phyloP scores from a whole-genome alignment of 2,113 vertebrate genomes.

The Ia io region DNA sequence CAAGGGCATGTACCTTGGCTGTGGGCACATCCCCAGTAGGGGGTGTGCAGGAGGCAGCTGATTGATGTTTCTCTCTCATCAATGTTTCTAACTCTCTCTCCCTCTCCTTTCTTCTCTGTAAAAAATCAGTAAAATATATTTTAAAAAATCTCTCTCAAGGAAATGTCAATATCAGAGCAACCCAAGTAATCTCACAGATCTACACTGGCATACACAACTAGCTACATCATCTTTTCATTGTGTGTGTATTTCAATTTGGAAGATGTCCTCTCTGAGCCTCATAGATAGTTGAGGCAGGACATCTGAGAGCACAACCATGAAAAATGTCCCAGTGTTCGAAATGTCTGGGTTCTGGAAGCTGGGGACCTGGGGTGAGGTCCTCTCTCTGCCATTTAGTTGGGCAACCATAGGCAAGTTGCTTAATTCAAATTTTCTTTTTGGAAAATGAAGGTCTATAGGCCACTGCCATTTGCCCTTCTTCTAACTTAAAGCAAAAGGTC shows the following conservation, averaged over 20 bases:
- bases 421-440: not conserved
- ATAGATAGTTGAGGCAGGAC: not conserved
- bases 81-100: too few species aligned
- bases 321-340: not conserved
- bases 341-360: not conserved
- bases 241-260: not conserved
- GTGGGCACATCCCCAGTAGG: too few species aligned
- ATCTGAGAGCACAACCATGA: not conserved
- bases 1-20: too few species aligned
- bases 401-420: not conserved
- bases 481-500: not conserved
- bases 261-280: not conserved
- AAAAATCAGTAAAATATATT: too few species aligned
- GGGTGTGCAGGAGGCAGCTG: too few species aligned
- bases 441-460: not conserved
- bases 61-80: too few species aligned
- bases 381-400: not conserved
- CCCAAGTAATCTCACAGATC: not conserved
- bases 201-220: not conserved
- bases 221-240: not conserved
- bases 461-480: not conserved
- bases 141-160: not conserved
- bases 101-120: too few species aligned
- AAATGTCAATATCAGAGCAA: not conserved
- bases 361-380: not conserved